These are phyloP conservation scores for Ctenochaetus hawaiiensis DNA, from an alignment of 2,797 vertebrate genomes.

Conservation along the genomic window DNA sequence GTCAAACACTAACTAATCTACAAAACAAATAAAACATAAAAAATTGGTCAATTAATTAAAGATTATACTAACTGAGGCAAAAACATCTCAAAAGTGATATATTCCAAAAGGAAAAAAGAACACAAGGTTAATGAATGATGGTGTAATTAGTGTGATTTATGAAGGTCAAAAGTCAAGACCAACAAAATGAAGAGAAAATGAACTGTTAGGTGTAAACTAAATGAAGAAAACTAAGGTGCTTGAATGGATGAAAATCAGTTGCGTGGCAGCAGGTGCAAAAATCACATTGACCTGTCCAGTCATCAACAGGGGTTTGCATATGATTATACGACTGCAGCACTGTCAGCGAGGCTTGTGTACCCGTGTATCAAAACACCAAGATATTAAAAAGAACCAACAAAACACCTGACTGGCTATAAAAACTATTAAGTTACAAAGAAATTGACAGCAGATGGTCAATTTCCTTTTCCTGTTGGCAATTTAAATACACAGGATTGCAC, in stretches of 20 bases:
- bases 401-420: slow-evolving; percentile 44
- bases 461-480: slow-evolving; percentile 66
- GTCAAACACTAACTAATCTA: not conserved
- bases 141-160: not conserved
- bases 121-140: too few relatives aligned
- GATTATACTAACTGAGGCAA: not conserved
- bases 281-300: slow-evolving; percentile 15
- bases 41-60: not conserved
- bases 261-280: slow-evolving; percentile 26
- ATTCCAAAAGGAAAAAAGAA: not conserved
- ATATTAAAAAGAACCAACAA: slow-evolving; percentile 30
- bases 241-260: slow-evolving; percentile 15
- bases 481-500: slow-evolving; percentile 61
- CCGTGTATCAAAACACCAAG: slow-evolving; percentile 17
- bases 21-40: not conserved
- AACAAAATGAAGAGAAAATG: not conserved
- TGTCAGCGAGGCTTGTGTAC: slow-evolving; percentile 8
- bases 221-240: not conserved
- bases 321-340: not conserved
- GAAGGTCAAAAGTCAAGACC: not conserved
- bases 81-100: not conserved
- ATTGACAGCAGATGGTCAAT: slow-evolving; percentile 79
- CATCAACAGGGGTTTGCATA: slow-evolving; percentile 1
- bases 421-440: slow-evolving; percentile 62
- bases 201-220: not conserved